Evolutionary conservation across 2,797 vertebrate species (phyloP), one percentile per base, ranked within the genome.

Genomic region (Chelmon rostratus): DNA sequence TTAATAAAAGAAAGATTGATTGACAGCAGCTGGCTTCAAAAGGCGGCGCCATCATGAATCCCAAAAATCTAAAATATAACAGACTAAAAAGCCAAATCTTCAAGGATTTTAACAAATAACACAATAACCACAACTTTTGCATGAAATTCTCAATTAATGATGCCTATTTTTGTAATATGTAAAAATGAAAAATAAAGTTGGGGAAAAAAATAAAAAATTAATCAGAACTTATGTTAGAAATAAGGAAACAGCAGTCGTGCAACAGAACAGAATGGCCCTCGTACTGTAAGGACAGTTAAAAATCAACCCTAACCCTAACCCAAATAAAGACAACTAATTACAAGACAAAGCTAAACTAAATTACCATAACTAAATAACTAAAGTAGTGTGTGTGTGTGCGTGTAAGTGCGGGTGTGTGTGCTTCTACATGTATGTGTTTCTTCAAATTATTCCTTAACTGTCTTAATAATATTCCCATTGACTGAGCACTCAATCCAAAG

Each of bases 391-490:
- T 25, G 38, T 42, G 38, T 38, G 3, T 74, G 18, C 33, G 33
- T 25, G 13, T 8, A 21, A 25, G 13, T 40, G 35, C 33, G 58
- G 5, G 23, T 44, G 15, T 31, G 16, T 37, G n/a, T 49, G 28
- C 16, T 12, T 42, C 8, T 21, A 31, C 5, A 8, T 56, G 21
- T 56, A 12, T 35, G 49, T 28, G 3, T 66, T 37, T 40, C 19
- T 46, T 35, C 11, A 31, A 16, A 37, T 37, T 13, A 46, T 46
- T 56, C 16, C 35, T 68, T 21, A 37, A 3, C 42, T 53, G 11
- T 47, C 49, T 68, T 52, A 53, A 78, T 88, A 73, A 37, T 66
- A 62, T 59, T 73, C 23, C 50, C 42, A 18, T 37, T 68, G 33
- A 68, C 57, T 79, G 33, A 54, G 28, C 53, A 28, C 58, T 58